Conservation (phyloP, 2,113 vertebrate species). For the Platichthys flesus region DNA sequence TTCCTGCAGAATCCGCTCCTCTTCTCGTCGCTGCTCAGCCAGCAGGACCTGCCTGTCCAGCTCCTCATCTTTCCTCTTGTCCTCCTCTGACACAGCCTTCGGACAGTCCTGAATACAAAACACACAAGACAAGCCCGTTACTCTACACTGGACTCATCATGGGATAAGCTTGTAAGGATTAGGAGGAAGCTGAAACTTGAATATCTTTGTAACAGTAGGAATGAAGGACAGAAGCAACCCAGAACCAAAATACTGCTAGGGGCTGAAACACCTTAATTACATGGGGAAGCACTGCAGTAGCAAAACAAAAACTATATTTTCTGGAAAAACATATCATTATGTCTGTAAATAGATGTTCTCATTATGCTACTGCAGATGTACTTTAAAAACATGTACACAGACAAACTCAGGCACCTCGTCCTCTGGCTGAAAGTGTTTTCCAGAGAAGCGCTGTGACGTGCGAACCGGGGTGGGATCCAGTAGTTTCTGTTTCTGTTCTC, state of each 20-base stretch:
- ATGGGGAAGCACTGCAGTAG: neutral
- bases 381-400: neutral
- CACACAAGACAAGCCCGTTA: conserved; percentile 10
- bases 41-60: conserved; percentile 91
- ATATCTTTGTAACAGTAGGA: neutral
- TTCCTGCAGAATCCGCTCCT: conserved; percentile 91
- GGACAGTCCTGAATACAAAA: conserved; percentile 81
- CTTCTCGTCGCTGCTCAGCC: conserved; percentile 92
- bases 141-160: neutral
- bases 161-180: neutral
- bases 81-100: conserved; percentile 75
- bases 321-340: neutral
- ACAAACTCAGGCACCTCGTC: conserved; percentile 81
- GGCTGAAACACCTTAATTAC: neutral
- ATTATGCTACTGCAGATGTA: neutral
- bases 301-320: neutral
- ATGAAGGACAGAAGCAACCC: neutral
- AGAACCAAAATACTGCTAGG: neutral
- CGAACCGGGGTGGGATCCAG: conserved; percentile 83
- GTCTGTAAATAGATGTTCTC: neutral
- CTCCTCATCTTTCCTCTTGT: conserved; percentile 91
- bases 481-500: conserved; percentile 87
- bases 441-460: conserved; percentile 83
- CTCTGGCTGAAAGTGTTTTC: conserved; percentile 77
- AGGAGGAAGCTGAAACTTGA: neutral